Conservation (phyloP, 2,113 vertebrate species). For the Tenrec ecaudatus region DNA sequence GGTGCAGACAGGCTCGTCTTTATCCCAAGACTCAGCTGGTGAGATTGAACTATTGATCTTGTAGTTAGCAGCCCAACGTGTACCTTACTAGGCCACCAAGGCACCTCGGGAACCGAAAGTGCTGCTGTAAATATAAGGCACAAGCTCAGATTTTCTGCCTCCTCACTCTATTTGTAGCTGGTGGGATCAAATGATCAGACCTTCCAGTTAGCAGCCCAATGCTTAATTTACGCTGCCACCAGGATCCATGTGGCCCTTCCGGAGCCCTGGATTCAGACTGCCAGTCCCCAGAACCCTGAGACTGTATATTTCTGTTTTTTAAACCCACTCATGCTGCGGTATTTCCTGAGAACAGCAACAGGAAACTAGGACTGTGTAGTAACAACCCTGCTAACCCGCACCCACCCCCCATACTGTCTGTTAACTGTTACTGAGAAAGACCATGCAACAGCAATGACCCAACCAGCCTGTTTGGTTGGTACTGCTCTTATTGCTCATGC, state of each 20-base stretch:
- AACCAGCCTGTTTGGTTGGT: background rate
- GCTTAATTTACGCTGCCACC: too few relatives aligned
- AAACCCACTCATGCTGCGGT: background rate
- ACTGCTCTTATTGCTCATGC: background rate
- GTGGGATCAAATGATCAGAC: too few relatives aligned
- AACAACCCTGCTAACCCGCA: background rate
- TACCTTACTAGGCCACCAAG: too few relatives aligned
- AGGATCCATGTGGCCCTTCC: background rate
- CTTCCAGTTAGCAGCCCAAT: too few relatives aligned
- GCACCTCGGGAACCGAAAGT: too few relatives aligned
- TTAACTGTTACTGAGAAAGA: constrained; percentile 2
- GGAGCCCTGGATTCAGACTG: background rate
- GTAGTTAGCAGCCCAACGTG: too few relatives aligned
- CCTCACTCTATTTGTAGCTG: too few relatives aligned
- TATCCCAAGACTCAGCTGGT: too few relatives aligned
- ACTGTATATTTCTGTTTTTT: background rate
- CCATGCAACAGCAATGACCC: background rate
- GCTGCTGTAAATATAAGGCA: too few relatives aligned
- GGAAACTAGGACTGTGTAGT: background rate
- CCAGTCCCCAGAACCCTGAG: background rate
- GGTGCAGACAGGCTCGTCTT: too few relatives aligned
- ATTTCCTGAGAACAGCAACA: background rate
- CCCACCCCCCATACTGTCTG: background rate
- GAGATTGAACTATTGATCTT: too few relatives aligned
- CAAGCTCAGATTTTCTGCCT: too few relatives aligned